phyloP scores from a whole-genome alignment of 2,888 invertebrate genomes.

The Ophion ellenae region DNA sequence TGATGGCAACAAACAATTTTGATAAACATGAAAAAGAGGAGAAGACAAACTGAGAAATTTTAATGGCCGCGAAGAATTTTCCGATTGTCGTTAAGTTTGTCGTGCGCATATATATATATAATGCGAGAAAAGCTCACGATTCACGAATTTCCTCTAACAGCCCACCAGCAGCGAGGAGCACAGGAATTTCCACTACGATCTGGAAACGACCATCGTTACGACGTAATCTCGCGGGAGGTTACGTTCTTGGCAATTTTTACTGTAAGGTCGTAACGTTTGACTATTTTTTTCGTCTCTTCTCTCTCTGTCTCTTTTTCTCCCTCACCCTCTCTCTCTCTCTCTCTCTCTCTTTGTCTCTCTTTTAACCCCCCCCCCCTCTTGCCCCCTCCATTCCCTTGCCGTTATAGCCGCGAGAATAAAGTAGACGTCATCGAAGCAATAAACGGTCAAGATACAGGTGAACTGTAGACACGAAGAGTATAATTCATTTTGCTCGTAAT shows the following conservation, averaged over 20 bases:
- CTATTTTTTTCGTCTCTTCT: neutral
- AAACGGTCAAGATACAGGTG: slow-evolving; percentile 52
- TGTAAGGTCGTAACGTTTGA: slow-evolving; percentile 61
- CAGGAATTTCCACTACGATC: slow-evolving; percentile 69
- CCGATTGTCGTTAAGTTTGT: slow-evolving; percentile 59
- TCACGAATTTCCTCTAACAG: slow-evolving; percentile 64
- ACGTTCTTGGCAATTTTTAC: slow-evolving; percentile 67
- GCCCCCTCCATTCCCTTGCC: slow-evolving; percentile 21
- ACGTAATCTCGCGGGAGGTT: slow-evolving; percentile 68
- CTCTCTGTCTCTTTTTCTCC: slow-evolving; percentile 24
- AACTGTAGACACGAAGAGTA: slow-evolving; percentile 32
- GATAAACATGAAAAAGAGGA: slow-evolving; percentile 15
- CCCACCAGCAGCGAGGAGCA: slow-evolving; percentile 34
- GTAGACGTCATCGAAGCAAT: slow-evolving; percentile 50
- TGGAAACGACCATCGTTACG: slow-evolving; percentile 68
- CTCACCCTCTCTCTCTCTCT: slow-evolving; percentile 1
- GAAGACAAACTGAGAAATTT: slow-evolving; percentile 41
- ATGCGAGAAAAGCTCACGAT: slow-evolving; percentile 52
- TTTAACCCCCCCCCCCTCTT: neutral
- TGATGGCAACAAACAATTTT: slow-evolving; percentile 20
- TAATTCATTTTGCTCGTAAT: slow-evolving; percentile 56
- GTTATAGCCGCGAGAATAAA: slow-evolving; percentile 12
- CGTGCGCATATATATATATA: slow-evolving; percentile 29
- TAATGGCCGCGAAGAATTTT: slow-evolving; percentile 55
- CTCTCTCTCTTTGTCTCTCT: slow-evolving; percentile 19